Evolutionary conservation across 92 coral and sea anemone species (phyloP).

Genomic region (Paragorgia papillata): DNA sequence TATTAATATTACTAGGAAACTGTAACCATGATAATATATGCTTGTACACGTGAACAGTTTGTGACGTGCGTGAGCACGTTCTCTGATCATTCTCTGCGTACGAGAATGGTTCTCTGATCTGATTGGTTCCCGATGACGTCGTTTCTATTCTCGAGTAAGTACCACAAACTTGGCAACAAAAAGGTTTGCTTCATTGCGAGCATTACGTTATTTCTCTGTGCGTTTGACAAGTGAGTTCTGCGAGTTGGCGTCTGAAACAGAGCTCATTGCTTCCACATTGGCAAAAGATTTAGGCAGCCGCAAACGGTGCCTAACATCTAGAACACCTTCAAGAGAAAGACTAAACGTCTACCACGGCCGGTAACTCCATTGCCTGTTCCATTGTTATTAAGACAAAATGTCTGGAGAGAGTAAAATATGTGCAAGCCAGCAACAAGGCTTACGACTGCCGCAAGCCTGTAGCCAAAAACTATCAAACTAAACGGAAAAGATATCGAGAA

Average conservation of each 20-base stretch:
- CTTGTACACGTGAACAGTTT: background rate
- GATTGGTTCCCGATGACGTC: conserved; percentile 73
- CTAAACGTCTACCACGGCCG: conserved; percentile 26
- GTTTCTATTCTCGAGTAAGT: conserved; percentile 25
- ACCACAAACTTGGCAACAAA: background rate
- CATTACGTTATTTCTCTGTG: background rate
- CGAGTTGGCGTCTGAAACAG: conserved; percentile 18
- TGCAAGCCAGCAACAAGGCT: background rate
- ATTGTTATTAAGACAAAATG: conserved; percentile 20
- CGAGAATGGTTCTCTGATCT: no score
- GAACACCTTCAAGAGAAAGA: conserved; percentile 3
- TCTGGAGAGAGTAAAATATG: background rate
- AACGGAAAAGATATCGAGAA: background rate
- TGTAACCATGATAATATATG: no score
- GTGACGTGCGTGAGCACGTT: conserved; percentile 5
- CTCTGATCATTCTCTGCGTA: no score
- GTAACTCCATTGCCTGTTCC: conserved; percentile 1
- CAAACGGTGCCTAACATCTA: conserved; percentile 12
- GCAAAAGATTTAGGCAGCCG: conserved; percentile 19
- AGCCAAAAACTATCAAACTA: background rate
- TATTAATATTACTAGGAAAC: no score
- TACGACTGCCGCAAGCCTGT: background rate
- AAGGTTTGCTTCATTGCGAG: background rate
- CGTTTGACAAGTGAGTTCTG: background rate
- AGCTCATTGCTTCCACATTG: background rate